Evolutionary conservation across 2,888 invertebrate species (phyloP).

Genomic region (Brachyptera putata): DNA sequence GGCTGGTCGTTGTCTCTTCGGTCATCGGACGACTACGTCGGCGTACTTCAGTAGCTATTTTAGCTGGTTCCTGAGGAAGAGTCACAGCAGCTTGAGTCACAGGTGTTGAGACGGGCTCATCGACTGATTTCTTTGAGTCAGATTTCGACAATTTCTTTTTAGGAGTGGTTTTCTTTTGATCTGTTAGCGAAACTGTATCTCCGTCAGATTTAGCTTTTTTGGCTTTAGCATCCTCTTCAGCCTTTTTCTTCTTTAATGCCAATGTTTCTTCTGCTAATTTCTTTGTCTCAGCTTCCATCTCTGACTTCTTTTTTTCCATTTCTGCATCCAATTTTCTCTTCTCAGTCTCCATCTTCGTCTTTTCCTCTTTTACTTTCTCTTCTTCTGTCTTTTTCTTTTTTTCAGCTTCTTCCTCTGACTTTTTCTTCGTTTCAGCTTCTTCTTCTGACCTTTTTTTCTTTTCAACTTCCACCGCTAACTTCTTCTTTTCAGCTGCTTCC

Average conservation of each 20-base stretch:
- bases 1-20: too few species aligned
- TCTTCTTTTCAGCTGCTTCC: slow-evolving; percentile 34
- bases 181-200: slow-evolving; percentile 26
- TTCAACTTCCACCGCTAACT: slow-evolving; percentile 23
- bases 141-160: too few species aligned
- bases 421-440: slow-evolving; percentile 36
- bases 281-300: slow-evolving; percentile 15
- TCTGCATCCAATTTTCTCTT: slow-evolving; percentile 32
- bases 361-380: slow-evolving; percentile 32
- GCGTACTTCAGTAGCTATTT: too few species aligned
- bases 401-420: slow-evolving; percentile 32
- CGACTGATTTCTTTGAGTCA: too few species aligned
- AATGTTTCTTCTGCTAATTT: slow-evolving; percentile 20
- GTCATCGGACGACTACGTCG: too few species aligned
- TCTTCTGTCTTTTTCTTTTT: slow-evolving; percentile 35
- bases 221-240: slow-evolving; percentile 28
- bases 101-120: slow-evolving; percentile 1
- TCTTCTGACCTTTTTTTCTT: slow-evolving; percentile 32
- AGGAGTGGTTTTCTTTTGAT: slow-evolving; percentile 25
- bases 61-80: too few species aligned
- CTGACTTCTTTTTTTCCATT: slow-evolving; percentile 24
- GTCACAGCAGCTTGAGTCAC: neutral
- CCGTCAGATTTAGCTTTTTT: slow-evolving; percentile 32
- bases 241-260: slow-evolving; percentile 24
- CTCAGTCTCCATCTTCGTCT: slow-evolving; percentile 30